Base-by-base conservation (phyloP, 2,113 vertebrate genomes). In the Nothocercus nigrocapillus region DNA sequence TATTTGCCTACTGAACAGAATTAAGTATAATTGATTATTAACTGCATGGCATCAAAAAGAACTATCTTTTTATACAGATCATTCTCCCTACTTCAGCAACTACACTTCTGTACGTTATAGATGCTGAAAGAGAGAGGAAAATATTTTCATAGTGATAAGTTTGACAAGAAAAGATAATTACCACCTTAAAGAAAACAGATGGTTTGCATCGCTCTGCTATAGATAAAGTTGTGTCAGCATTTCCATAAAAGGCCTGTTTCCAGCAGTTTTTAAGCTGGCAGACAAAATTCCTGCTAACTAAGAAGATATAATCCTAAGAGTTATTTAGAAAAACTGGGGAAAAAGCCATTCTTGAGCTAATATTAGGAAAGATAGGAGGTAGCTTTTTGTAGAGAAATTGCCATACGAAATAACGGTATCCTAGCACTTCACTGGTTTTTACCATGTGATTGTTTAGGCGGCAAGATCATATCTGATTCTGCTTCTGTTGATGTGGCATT, bases 141-240 rank as follows among this genome's bases (percentile, higher is more conserved):
- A 89, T 83, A 94, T 82, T 96, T 91, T 94, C 32, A 8, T 28
- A 89, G 73, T 36, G 89, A 58, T 91, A 97, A 95, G 54, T 95
- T 79, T 97, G 95, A 97, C 78, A 96, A 95, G 93, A 80, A 94
- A 94, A 96, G 96, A 95, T 89, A 96, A 96, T 70, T 95, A 85
- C 64, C 28, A 95, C 34, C 53, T 96, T 72, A 97, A 82, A 96
- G 87, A 94, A 98, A 98, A 97, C 97, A 97, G 94, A 97, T 93
- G 92, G 89, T 51, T 88, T 66, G 38, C 18, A 6, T 45, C 79
- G 56, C 83, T 90, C 59, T 82, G 45, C 81, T 93, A 93, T 69
- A 91, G 81, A 91, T 95, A 92, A 94, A 96, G 73, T 85, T 83
- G 59, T 84, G 36, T 94, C 85, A 94, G 91, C 83, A 81, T 88